Evolutionary conservation across 1,140 invertebrate species (phyloP).

Genomic region (Pseudobourletiella spinata): DNA sequence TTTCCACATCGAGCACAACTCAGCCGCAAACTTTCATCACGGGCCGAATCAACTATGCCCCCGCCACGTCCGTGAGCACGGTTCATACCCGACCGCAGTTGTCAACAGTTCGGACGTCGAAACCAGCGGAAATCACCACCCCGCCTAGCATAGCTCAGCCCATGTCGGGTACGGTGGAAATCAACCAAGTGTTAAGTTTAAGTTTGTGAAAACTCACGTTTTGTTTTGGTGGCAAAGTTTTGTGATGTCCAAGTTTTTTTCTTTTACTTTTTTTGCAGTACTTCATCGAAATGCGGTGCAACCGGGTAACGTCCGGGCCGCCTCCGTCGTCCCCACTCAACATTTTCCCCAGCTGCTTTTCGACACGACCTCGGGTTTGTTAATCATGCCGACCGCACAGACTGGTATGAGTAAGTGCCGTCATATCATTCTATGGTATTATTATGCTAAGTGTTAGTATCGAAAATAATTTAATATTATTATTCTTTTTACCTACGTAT

Average conservation of each 20-base stretch:
- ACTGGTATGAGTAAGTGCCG: background rate
- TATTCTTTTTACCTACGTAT: too few relatives aligned
- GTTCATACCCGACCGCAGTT: background rate
- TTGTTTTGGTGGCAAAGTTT: too few relatives aligned
- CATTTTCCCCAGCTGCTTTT: slow-evolving; percentile 2
- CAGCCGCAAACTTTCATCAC: background rate
- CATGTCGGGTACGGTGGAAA: background rate
- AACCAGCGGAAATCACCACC: background rate
- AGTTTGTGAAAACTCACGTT: too few relatives aligned
- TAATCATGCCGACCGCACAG: slow-evolving; percentile 2
- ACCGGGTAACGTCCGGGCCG: background rate
- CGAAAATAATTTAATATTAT: too few relatives aligned
- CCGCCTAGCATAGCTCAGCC: background rate
- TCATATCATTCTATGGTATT: too few relatives aligned
- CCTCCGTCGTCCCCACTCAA: background rate
- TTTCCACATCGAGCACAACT: background rate
- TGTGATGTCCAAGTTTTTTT: too few relatives aligned
- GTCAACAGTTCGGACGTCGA: background rate
- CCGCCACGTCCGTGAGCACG: background rate
- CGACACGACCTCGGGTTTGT: slow-evolving; percentile 5
- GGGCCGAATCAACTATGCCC: background rate
- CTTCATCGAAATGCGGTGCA: background rate
- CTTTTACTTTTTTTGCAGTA: background rate
- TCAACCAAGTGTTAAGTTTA: too few relatives aligned
- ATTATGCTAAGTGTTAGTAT: too few relatives aligned